phyloP scores from a whole-genome alignment of 1,140 invertebrate genomes.

The Cyphomyrmex costatus region DNA sequence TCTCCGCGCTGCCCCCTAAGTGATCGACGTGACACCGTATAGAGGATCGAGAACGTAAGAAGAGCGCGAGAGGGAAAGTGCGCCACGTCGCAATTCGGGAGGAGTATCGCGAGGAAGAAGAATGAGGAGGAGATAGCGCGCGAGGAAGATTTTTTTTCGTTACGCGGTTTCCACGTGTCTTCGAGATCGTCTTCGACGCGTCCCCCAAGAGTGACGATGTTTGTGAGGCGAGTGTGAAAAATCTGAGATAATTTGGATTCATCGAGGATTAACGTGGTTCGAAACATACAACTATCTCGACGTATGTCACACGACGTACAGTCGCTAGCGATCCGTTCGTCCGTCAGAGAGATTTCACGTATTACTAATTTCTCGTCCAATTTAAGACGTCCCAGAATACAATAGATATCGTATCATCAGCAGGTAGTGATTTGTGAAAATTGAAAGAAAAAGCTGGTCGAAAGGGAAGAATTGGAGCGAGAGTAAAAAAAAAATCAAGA shows the following conservation, averaged over 20 bases:
- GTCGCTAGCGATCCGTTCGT: not conserved
- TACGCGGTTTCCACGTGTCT: not conserved
- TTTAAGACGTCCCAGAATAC: slow-evolving; percentile 6
- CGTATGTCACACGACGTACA: not conserved
- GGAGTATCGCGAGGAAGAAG: slow-evolving; percentile 1
- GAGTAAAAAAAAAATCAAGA: not conserved
- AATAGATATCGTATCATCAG: slow-evolving; percentile 35
- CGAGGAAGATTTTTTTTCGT: not conserved
- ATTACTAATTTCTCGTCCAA: slow-evolving; percentile 12
- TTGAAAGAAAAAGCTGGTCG: not conserved
- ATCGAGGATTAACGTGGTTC: not conserved
- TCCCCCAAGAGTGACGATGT: not conserved
- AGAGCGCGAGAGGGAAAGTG: not conserved
- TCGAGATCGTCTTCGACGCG: not conserved
- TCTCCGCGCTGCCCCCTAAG: not conserved
- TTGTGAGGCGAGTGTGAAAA: slow-evolving; percentile 26
- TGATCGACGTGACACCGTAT: not conserved
- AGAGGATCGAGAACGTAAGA: not conserved
- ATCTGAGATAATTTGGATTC: not conserved
- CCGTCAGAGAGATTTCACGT: not conserved
- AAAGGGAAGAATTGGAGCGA: not conserved
- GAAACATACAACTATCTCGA: not conserved
- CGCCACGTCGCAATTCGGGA: slow-evolving; percentile 22
- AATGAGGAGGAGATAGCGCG: slow-evolving; percentile 1
- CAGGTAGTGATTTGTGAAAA: not conserved